These are phyloP conservation scores for Bembecia ichneumoniformis DNA, from an alignment of 2,888 invertebrate genomes.

Conservation along the genomic window DNA sequence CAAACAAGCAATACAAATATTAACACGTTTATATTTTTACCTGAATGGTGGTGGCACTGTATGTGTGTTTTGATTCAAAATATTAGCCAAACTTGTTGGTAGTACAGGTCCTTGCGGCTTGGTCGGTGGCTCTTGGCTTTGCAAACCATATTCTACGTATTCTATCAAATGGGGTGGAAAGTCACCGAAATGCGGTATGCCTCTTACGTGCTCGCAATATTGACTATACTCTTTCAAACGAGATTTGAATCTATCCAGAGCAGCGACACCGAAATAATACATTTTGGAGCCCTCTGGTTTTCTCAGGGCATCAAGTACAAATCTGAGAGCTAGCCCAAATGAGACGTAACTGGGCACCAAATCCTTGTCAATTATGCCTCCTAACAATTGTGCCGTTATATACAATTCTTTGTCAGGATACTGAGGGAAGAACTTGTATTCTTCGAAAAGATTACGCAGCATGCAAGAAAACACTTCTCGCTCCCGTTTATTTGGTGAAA, in stretches of 20 bases:
- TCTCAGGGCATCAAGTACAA: slow-evolving; percentile 93
- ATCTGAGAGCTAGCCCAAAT: slow-evolving; percentile 89
- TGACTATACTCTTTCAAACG: slow-evolving; percentile 96
- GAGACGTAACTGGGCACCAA: slow-evolving; percentile 89
- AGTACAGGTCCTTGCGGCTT: slow-evolving; percentile 82
- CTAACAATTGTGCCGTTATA: slow-evolving; percentile 97
- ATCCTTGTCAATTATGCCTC: slow-evolving; percentile 96
- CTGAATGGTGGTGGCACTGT: slow-evolving; percentile 65
- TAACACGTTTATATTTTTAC: slow-evolving; percentile 14
- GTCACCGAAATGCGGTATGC: slow-evolving; percentile 92
- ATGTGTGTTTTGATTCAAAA: slow-evolving; percentile 69
- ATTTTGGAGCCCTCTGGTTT: slow-evolving; percentile 94
- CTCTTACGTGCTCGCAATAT: slow-evolving; percentile 94
- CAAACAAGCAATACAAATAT: not conserved
- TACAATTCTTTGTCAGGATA: slow-evolving; percentile 98
- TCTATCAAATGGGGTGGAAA: slow-evolving; percentile 94
- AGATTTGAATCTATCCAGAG: slow-evolving; percentile 93
- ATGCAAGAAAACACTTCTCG: slow-evolving; percentile 95
- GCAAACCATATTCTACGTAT: slow-evolving; percentile 92
- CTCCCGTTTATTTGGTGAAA: slow-evolving; percentile 89
- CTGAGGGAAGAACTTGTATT: slow-evolving; percentile 98
- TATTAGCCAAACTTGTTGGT: slow-evolving; percentile 75
- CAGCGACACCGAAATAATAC: slow-evolving; percentile 97
- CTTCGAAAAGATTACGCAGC: slow-evolving; percentile 97
- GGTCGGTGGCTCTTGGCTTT: slow-evolving; percentile 90